These are phyloP conservation scores for Hesperophylax magnus DNA, from an alignment of 1,140 invertebrate genomes.

Conservation along the genomic window DNA sequence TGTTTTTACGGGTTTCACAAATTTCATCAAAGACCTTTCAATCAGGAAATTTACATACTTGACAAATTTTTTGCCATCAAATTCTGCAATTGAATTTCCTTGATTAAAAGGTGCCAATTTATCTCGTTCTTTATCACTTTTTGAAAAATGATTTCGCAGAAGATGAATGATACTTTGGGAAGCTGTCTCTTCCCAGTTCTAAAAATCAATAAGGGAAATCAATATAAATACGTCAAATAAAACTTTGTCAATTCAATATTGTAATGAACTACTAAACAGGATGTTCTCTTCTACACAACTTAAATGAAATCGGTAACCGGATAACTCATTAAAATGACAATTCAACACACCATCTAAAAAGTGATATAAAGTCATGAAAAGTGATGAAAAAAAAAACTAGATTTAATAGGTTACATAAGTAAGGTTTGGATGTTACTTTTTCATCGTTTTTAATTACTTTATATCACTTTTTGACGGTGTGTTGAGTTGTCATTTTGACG, in stretches of 20 bases:
- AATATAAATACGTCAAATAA: background rate
- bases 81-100: constrained; percentile 29
- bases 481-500: too few relatives aligned
- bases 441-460: too few relatives aligned
- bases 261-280: too few relatives aligned
- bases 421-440: too few relatives aligned
- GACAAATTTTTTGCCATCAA: constrained; percentile 42
- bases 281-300: too few relatives aligned
- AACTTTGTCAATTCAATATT: background rate
- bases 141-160: constrained; percentile 69
- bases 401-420: too few relatives aligned
- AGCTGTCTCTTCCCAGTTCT: constrained; percentile 76
- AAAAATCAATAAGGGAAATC: constrained; percentile 49
- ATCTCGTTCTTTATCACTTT: constrained; percentile 65
- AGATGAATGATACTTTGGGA: constrained; percentile 71
- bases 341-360: too few relatives aligned
- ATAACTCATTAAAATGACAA: too few relatives aligned
- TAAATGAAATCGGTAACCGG: too few relatives aligned
- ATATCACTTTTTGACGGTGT: too few relatives aligned
- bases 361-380: too few relatives aligned
- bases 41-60: constrained; percentile 47
- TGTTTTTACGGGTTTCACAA: constrained; percentile 21
- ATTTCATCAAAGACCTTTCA: constrained; percentile 40
- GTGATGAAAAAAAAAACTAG: too few relatives aligned
- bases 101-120: constrained; percentile 48